Conservation (phyloP, 92 coral and sea anemone species). For the Phenganax stokvisi region DNA sequence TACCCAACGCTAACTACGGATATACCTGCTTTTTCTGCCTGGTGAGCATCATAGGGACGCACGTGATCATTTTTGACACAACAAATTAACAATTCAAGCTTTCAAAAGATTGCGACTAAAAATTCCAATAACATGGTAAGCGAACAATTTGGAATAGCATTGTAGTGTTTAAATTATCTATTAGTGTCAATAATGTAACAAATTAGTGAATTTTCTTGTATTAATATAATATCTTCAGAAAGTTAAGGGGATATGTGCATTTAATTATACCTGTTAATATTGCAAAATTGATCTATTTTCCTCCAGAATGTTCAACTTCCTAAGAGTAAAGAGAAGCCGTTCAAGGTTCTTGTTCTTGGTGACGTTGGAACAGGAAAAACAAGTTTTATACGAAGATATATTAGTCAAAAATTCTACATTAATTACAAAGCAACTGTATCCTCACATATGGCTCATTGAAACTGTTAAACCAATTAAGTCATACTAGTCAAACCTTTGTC, state of each 20-base stretch:
- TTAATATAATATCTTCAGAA: background rate
- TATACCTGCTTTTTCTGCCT: too few species aligned
- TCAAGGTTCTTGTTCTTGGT: conserved; percentile 90
- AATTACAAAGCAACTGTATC: conserved; percentile 98
- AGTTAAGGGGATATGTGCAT: background rate
- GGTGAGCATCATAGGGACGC: too few species aligned
- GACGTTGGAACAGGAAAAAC: conserved; percentile 98
- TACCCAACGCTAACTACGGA: too few species aligned
- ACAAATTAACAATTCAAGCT: background rate
- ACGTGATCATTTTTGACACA: background rate
- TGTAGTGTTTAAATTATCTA: background rate
- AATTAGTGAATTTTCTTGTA: background rate
- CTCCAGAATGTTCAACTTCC: conserved; percentile 2
- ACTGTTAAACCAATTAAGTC: background rate
- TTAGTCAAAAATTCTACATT: conserved; percentile 81
- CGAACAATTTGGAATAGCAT: too few species aligned
- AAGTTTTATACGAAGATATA: conserved; percentile 80
- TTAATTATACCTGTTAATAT: background rate
- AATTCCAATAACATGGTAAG: background rate
- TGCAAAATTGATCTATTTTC: background rate
- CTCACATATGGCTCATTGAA: conserved; percentile 40
- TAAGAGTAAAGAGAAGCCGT: conserved; percentile 67
- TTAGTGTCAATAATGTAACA: background rate
- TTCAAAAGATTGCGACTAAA: background rate
- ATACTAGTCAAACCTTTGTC: background rate